phyloP scores from a whole-genome alignment of 1,140 invertebrate genomes.

The Drosophila orena region DNA sequence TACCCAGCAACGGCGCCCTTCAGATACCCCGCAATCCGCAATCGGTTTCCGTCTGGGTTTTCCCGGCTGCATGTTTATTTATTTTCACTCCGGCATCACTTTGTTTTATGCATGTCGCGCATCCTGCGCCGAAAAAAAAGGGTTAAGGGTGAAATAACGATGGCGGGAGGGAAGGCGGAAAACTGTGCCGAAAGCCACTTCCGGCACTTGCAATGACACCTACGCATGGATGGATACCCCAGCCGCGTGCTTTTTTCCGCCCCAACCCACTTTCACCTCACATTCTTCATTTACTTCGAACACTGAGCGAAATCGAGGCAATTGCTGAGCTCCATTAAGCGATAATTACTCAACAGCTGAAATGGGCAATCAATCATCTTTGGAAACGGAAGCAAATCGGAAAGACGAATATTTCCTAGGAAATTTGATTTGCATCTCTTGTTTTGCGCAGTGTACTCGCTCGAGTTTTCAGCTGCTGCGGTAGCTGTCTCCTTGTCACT shows the following conservation, averaged over 20 bases:
- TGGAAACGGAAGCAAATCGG: too few relatives aligned
- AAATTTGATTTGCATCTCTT: too few relatives aligned
- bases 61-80: constrained; percentile 35
- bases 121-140: constrained; percentile 20
- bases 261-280: not conserved
- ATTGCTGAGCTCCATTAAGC: not conserved
- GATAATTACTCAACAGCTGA: not conserved
- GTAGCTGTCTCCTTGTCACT: constrained; percentile 19
- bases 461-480: not conserved
- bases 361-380: not conserved
- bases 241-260: too few relatives aligned
- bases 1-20: too few relatives aligned
- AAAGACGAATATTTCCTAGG: too few relatives aligned
- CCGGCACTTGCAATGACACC: constrained; percentile 49
- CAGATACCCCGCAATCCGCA: not conserved
- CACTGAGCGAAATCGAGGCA: not conserved
- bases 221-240: constrained; percentile 29
- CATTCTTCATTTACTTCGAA: constrained; percentile 3
- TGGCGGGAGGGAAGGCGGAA: not conserved
- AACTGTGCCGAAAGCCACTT: constrained; percentile 45
- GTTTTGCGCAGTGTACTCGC: not conserved
- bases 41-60: constrained; percentile 5
- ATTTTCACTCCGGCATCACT: constrained; percentile 33
- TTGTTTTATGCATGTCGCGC: constrained; percentile 52
- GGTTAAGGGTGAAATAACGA: not conserved